Conservation (phyloP, 2,113 vertebrate species). For the Gymnogyps californianus region DNA sequence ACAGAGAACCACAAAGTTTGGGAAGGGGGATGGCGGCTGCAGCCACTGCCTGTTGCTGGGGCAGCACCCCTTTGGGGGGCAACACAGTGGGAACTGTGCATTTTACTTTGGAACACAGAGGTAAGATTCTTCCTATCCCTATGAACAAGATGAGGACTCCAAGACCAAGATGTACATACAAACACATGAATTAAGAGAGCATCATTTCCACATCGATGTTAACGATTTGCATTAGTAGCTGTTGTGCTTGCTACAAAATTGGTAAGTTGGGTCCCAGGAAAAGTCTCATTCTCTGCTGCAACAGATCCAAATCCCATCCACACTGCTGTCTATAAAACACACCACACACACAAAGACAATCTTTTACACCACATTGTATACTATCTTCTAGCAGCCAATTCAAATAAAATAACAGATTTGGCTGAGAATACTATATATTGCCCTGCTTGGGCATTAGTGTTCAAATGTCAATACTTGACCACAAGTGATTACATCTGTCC, state of each 20-base stretch:
- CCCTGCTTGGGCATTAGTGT: not conserved
- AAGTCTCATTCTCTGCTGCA: not conserved
- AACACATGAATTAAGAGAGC: not conserved
- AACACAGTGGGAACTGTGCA: not conserved
- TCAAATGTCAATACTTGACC: not conserved
- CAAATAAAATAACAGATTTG: not conserved
- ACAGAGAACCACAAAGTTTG: not conserved
- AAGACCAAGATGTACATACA: not conserved
- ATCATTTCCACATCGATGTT: not conserved
- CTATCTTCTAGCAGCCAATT: not conserved
- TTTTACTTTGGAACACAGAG: not conserved
- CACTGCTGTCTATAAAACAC: not conserved
- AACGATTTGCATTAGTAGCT: fast-evolving
- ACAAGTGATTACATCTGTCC: not conserved
- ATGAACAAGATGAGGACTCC: not conserved
- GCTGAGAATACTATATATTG: not conserved
- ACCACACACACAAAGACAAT: not conserved
- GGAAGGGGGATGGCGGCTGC: fast-evolving
- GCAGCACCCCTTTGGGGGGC: not conserved
- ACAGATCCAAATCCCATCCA: not conserved
- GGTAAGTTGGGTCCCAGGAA: not conserved
- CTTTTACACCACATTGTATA: not conserved
- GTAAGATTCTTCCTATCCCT: not conserved
- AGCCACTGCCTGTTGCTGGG: not conserved
- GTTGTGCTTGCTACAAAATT: not conserved